Base-by-base conservation (phyloP, 1,140 invertebrate species). In the Drosophila orosa region DNA sequence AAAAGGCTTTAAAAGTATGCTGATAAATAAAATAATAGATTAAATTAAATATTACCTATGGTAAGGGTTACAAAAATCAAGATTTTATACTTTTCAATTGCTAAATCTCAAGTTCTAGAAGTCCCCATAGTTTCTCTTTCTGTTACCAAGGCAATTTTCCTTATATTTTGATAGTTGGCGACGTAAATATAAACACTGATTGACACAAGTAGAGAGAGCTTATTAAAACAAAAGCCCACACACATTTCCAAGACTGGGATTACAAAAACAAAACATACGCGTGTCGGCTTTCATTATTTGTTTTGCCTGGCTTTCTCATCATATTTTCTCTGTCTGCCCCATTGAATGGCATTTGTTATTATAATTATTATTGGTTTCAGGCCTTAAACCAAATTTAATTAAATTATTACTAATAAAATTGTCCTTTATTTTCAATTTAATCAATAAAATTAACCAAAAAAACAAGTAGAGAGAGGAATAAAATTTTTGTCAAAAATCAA, bases 281-380 rank as follows among this genome's bases (percentile, higher is more conserved):
- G 15, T 19, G 25, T 1, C 9, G 8, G n/a, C 9, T 48, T 3
- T 25, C 15, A 12, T 19, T 31, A 52, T 33, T 52, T 33, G 12
- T 9, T 33, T 52, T 33, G 17, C 27, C 5, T 24, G 5, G 8
- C 25, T n/a, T 9, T 10, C 24, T 27, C 44, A 47, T 10, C 24
- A 17, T 24, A 47, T 27, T n/a, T 25, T 25, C 5, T 6, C 7
- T 15, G 48, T 24, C 19, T 35, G 27, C 4, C 29, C n/a, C 8
- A 52, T 52, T 52, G 7, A 52, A 33, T 52, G 48, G 2, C 45
- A 27, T 29, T 48, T 48, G 45, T 48, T 48, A 27, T 47, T 10
- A 17, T n/a, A 25, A 47, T n/a, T 17, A 27, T 25, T 25, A 47
- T 25, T 47, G 15, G 29, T 29, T 1, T 19, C 6, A 1, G n/a